Conservation (phyloP, 2,113 vertebrate species). For the Thalassarche chlororhynchos region DNA sequence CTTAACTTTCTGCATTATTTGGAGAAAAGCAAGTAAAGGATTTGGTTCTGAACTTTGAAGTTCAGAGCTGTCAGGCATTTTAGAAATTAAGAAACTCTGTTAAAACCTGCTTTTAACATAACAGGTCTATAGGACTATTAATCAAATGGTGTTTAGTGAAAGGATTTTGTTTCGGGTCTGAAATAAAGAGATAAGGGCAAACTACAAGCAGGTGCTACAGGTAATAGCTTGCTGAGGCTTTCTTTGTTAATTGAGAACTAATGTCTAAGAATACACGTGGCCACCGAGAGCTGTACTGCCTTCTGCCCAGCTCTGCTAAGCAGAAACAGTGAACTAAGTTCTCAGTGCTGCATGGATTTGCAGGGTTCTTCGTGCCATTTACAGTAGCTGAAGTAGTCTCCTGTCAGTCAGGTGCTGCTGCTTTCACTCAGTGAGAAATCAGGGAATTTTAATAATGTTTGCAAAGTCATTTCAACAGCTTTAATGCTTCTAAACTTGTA, state of each 20-base stretch:
- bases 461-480: background rate
- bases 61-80: background rate
- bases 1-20: background rate
- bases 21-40: background rate
- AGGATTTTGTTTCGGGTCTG: background rate
- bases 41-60: background rate
- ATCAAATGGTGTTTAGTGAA: background rate
- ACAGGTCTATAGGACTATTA: background rate
- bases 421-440: background rate
- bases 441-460: background rate
- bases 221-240: background rate
- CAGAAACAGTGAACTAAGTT: background rate
- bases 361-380: background rate
- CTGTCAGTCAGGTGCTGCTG: background rate
- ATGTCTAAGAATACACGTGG: fast-evolving
- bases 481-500: background rate
- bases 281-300: background rate
- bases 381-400: background rate
- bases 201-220: background rate
- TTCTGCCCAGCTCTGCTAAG: background rate
- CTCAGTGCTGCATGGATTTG: background rate
- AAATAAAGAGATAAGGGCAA: background rate
- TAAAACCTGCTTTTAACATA: background rate
- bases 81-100: background rate
- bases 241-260: background rate